Percentiles rank a stretch among this genome's conserved stretches.
phyloP scores from a whole-genome alignment of 2,113 vertebrate genomes.

The Acanthochromis polyacanthus region DNA sequence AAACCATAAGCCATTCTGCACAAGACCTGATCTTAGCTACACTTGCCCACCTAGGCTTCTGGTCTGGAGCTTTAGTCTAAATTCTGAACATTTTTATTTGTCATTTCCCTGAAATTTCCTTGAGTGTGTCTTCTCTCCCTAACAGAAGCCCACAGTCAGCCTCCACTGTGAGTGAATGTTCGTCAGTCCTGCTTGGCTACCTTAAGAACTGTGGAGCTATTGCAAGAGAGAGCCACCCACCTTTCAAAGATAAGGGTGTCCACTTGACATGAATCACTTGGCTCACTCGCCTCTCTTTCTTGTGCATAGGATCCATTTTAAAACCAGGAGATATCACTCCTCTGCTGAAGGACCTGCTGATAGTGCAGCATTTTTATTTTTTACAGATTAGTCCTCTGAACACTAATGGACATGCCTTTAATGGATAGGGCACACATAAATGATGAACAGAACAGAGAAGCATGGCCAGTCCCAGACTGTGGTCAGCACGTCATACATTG shows the following conservation, averaged over 20 bases:
- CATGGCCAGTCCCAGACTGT: not conserved
- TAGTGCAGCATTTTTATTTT: conserved; percentile 78
- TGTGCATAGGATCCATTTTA: conserved; percentile 78
- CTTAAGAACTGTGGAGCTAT: conserved; percentile 40
- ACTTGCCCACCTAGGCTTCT: not conserved
- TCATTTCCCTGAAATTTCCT: not conserved
- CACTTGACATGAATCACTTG: conserved; percentile 84
- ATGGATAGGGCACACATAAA: conserved; percentile 62
- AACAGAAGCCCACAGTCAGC: not conserved
- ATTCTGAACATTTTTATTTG: not conserved
- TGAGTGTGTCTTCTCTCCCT: not conserved
- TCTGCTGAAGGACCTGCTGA: conserved; percentile 74
- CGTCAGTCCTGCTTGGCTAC: conserved; percentile 22
- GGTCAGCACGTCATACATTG: not conserved
- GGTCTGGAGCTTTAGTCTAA: not conserved
- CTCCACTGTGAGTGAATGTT: conserved; percentile 8
- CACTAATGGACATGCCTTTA: conserved; percentile 70
- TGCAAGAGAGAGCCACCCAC: conserved; percentile 66
- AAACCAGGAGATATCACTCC: conserved; percentile 70
- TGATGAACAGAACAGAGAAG: not conserved
- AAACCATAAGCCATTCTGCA: not conserved
- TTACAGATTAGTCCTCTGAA: conserved; percentile 68
- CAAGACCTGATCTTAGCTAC: not conserved
- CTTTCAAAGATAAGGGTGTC: conserved; percentile 77
- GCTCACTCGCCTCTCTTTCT: conserved; percentile 60